These are phyloP conservation scores for Cottus gobio DNA, from an alignment of 2,113 vertebrate genomes.

Conservation along the genomic window DNA sequence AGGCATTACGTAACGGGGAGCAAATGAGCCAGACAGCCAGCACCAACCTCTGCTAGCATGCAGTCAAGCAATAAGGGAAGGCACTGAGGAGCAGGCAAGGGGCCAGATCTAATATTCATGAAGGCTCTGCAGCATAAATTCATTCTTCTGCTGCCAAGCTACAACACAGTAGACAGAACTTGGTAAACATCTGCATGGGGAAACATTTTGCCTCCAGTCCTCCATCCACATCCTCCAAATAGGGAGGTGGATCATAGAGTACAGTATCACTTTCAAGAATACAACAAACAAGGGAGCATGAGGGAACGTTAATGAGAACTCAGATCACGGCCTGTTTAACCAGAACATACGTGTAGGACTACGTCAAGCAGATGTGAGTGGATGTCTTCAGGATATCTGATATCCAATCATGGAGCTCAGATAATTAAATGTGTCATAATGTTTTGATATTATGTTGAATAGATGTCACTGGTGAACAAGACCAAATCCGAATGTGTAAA, in stretches of 20 bases:
- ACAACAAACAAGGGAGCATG: constrained; percentile 1
- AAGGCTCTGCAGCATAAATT: constrained; percentile 73
- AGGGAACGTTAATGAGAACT: constrained; percentile 24
- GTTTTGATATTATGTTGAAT: constrained; percentile 31
- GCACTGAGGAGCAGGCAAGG: constrained; percentile 34
- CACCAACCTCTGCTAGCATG: constrained; percentile 65
- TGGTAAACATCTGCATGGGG: constrained; percentile 25
- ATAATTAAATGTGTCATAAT: constrained; percentile 29
- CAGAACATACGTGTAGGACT: constrained; percentile 3
- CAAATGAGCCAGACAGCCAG: constrained; percentile 57
- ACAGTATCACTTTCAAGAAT: not conserved
- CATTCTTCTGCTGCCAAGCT: constrained; percentile 44
- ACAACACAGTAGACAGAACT: constrained; percentile 33
- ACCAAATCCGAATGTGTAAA: constrained; percentile 17
- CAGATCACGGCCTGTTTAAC: constrained; percentile 15
- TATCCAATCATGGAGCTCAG: constrained; percentile 8
- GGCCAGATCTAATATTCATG: constrained; percentile 77
- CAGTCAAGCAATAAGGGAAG: constrained; percentile 48
- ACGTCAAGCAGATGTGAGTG: constrained; percentile 13
- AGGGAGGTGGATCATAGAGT: constrained; percentile 3
- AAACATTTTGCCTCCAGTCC: constrained; percentile 34
- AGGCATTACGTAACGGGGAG: constrained; percentile 74
- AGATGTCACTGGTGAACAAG: constrained; percentile 20
- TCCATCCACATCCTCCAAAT: not conserved
- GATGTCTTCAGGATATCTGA: constrained; percentile 12